Base-by-base conservation (phyloP, 2,888 invertebrate genomes). In the Brachycybe producta region DNA sequence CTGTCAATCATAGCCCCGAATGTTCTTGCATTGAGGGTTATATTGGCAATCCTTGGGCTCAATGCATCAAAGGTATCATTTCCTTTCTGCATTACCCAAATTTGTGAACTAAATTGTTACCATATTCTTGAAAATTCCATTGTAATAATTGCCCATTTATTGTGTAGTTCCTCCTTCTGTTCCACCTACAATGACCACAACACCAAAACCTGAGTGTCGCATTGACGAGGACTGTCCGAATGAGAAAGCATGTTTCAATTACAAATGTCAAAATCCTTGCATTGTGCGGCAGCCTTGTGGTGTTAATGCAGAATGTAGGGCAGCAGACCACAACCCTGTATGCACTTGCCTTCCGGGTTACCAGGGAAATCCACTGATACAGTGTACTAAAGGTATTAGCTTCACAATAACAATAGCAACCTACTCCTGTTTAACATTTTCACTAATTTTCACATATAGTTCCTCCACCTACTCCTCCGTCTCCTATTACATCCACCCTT, bases 1-100 rank as follows among this genome's bases (percentile, higher is more conserved):
- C 79, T 43, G 76, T 82, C 42, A 80, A 81, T 62, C 85, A 86
- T 64, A 82, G 80, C 63, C 84, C 83, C 2, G 82, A 88, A 59
- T 87, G 86, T 64, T 75, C 76, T 46, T 88, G 88, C 63, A 75
- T 80, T 52, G 72, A 75, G 57, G 82, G 82, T 57, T 82, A 75
- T 63, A 79, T 79, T 62, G 90, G 90, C 51, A 79, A 80, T 67
- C 86, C 90, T 28, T 77, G 80, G 55, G 75, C 79, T 32, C 77
- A 78, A 57, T 91, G 90, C 66, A 76, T 75, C 57, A 82, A 80
- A 41, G 41, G 41, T 41, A 28, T 34, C 49, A 45, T n/a, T 36
- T 45, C 28, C n/a, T n/a, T n/a, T n/a, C n/a, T n/a, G n/a, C n/a
- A n/a, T n/a, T n/a, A n/a, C n/a, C n/a, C n/a, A n/a, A n/a, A n/a